phyloP scores from a whole-genome alignment of 1,140 invertebrate genomes.

The Ectropis grisescens region DNA sequence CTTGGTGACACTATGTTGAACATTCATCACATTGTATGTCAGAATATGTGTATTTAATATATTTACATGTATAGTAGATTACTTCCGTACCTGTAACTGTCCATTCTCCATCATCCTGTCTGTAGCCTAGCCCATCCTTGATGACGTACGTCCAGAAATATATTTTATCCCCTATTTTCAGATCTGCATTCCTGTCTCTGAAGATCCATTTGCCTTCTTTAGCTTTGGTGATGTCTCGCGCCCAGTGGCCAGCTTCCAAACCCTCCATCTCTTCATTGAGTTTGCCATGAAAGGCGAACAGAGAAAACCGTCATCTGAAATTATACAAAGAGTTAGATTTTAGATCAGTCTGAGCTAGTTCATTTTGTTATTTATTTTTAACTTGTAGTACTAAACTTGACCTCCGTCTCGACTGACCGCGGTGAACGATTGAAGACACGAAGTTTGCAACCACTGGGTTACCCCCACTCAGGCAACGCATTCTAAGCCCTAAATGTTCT shows the following conservation, averaged over 20 bases:
- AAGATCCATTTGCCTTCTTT: slow-evolving; percentile 79
- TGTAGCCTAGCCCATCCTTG: slow-evolving; percentile 75
- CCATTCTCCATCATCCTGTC: slow-evolving; percentile 73
- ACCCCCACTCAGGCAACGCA: no score
- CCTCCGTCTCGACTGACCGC: no score
- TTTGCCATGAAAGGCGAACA: slow-evolving; percentile 83
- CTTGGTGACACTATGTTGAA: no score
- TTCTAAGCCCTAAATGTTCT: no score
- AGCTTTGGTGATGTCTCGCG: slow-evolving; percentile 74
- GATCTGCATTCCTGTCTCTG: slow-evolving; percentile 70
- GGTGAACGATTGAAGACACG: no score
- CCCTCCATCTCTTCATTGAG: slow-evolving; percentile 81
- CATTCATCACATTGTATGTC: no score
- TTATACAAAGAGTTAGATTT: not conserved
- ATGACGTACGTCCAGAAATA: slow-evolving; percentile 85
- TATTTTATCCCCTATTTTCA: slow-evolving; percentile 77
- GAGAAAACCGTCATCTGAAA: slow-evolving; percentile 75
- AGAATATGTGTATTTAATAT: no score
- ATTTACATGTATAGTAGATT: no score
- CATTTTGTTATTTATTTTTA: no score
- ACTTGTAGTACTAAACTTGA: no score
- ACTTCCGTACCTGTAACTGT: slow-evolving; percentile 55
- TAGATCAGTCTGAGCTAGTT: no score
- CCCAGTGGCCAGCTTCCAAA: slow-evolving; percentile 78
- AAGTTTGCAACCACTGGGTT: no score